phyloP scores from a whole-genome alignment of 1,140 invertebrate species.

The Trichogramma pretiosum region DNA sequence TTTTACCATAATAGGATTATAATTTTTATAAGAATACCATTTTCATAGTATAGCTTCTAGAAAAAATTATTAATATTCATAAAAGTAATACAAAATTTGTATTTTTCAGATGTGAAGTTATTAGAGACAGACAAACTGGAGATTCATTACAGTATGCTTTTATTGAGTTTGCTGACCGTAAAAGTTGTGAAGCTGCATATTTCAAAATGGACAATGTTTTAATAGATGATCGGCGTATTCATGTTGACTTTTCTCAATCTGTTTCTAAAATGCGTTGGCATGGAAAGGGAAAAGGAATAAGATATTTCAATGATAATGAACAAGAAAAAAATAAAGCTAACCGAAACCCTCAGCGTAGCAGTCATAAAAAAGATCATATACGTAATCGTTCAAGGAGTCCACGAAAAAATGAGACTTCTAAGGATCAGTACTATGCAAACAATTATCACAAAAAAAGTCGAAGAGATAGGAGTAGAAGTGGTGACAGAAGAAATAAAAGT shows the following conservation, averaged over 20 bases:
- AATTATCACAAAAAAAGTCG: constrained; percentile 6
- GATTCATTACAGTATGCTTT: constrained; percentile 99
- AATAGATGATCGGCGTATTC: constrained; percentile 96
- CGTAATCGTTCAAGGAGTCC: not conserved
- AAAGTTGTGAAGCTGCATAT: constrained; percentile 96
- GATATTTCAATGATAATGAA: constrained; percentile 25
- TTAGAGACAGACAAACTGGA: constrained; percentile 83
- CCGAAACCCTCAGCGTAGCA: constrained; percentile 2
- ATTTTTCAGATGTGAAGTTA: constrained; percentile 82
- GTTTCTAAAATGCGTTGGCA: constrained; percentile 86
- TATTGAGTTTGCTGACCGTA: constrained; percentile 92
- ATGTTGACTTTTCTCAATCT: constrained; percentile 99
- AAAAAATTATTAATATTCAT: not conserved
- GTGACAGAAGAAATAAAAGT: constrained; percentile 24
- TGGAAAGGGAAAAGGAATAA: constrained; percentile 66
- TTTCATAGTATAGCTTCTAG: not conserved
- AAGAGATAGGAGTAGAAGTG: constrained; percentile 12
- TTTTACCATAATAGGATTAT: not conserved
- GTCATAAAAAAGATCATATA: not conserved
- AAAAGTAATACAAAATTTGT: not conserved
- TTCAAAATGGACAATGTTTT: constrained; percentile 99
- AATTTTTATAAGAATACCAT: not conserved
- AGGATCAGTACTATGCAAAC: constrained; percentile 7
- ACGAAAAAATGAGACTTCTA: constrained; percentile 6
- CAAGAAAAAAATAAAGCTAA: constrained; percentile 17